A percentile compares a stretch with the other conserved stretches of the same genome.
phyloP scores from a whole-genome alignment of 2,797 vertebrate genomes.

The Hirundo rustica region DNA sequence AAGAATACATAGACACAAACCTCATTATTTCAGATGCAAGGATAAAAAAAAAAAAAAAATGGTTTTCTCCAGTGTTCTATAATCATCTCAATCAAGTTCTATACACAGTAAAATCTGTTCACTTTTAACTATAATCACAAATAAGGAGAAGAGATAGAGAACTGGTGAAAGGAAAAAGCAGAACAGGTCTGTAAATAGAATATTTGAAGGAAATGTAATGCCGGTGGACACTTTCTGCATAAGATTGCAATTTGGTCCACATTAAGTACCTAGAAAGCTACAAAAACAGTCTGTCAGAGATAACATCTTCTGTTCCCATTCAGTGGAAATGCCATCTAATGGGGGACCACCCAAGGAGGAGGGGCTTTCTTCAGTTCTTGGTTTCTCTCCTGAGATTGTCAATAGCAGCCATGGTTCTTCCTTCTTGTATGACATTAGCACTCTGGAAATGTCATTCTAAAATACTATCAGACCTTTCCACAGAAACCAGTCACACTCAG shows the following conservation, averaged over 20 bases:
- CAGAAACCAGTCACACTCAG: not conserved
- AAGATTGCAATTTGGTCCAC: not conserved
- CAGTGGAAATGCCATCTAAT: not conserved
- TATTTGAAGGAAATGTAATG: not conserved
- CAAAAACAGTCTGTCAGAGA: not conserved
- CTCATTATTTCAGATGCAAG: not conserved
- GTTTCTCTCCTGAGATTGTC: not conserved
- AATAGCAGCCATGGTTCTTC: not conserved
- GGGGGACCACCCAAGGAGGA: not conserved
- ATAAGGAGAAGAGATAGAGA: not conserved
- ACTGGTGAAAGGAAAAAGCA: not conserved
- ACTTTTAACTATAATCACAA: not conserved
- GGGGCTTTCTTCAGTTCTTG: not conserved
- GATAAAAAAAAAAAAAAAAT: not conserved
- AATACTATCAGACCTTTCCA: not conserved
- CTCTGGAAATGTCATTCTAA: not conserved
- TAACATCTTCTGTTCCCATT: not conserved
- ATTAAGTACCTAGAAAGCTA: not conserved
- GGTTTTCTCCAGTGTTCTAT: not conserved
- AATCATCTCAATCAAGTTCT: not conserved
- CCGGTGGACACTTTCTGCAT: not conserved
- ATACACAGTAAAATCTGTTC: not conserved
- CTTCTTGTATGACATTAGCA: not conserved
- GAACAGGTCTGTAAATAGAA: not conserved
- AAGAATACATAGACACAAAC: not conserved